phyloP scores from a whole-genome alignment of 2,888 invertebrate genomes.

The Aquatica leii region DNA sequence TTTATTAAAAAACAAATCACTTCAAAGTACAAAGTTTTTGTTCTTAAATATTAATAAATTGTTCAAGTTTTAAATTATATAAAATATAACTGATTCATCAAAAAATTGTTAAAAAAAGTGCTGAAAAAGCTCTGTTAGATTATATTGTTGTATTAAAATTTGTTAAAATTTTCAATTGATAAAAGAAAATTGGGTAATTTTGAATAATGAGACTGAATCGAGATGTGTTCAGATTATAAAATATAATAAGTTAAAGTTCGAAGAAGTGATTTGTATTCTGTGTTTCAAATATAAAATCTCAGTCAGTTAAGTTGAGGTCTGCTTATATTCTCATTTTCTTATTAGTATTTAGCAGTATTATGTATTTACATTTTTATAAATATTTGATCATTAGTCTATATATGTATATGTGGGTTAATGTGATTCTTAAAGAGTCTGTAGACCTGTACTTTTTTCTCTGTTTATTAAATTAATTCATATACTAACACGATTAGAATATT shows the following conservation, averaged over 20 bases:
- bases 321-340: slow-evolving; percentile 11
- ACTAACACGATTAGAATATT: slow-evolving; percentile 33
- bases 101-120: slow-evolving; percentile 2
- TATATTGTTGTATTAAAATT: not conserved
- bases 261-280: slow-evolving; percentile 32
- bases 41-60: slow-evolving; percentile 10
- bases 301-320: slow-evolving; percentile 13
- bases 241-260: not conserved
- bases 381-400: slow-evolving; percentile 26
- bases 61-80: slow-evolving; percentile 3
- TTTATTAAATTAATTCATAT: slow-evolving; percentile 26
- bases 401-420: slow-evolving; percentile 14
- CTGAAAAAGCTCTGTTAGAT: not conserved
- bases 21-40: slow-evolving; percentile 29
- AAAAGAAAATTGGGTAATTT: too few relatives aligned
- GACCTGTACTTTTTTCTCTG: slow-evolving; percentile 20
- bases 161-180: too few relatives aligned
- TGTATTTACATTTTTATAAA: slow-evolving; percentile 34
- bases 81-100: not conserved
- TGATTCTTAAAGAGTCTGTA: slow-evolving; percentile 10
- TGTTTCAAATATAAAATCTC: slow-evolving; percentile 10
- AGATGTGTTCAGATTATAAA: slow-evolving; percentile 26
- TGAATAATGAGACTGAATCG: slow-evolving; percentile 27
- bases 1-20: slow-evolving; percentile 26
- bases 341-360: slow-evolving; percentile 26